Evolutionary conservation across 2,113 vertebrate species (phyloP), one percentile per base, ranked within the genome.

Genomic region (Ictidomys tridecemlineatus): DNA sequence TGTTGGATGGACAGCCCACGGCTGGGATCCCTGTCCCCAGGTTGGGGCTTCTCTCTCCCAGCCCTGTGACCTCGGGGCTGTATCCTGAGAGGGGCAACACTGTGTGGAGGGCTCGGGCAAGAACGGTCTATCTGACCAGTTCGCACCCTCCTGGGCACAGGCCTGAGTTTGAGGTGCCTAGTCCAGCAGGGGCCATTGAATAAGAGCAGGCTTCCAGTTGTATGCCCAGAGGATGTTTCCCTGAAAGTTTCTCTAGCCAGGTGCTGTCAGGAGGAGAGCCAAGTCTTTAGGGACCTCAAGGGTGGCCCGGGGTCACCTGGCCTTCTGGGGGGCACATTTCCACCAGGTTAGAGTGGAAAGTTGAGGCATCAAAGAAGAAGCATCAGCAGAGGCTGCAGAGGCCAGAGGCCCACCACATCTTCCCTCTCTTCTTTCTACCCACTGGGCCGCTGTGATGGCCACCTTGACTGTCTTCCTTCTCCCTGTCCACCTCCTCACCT

Each of bases 91-190:
- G 34, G 22, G 30, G 30, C 20, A 67, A 30, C 9, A 45, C 18
- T 22, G 42, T 26, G 2, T 34, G 61, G 2, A 37, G 37, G 53
- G 22, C 0, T 6, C 5, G 5, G 16, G 7, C 1, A 1, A 45
- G 8, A 9, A 16, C 18, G 3, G 32, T 58, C 45, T 48, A 30
- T 65, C 26, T 45, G 78, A 76, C 17, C 3, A 37, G 56, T 45
- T 13, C 18, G 5, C 0, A 0, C 20, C 18, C 1, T 9, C 53
- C n/a, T 26, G 1, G 2, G 53, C 18, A 26, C 6, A 24, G 30
- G 28, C 7, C 3, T 51, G 22, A 32, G 34, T 7, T 30, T 9
- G 63, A 30, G n/a, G n/a, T 34, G 10, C 72, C 53, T 53, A 4
- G 42, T 18, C 16, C 53, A 34, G 12, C 17, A 3, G 39, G 39